These are phyloP conservation scores for Argyrosomus regius DNA, from an alignment of 2,797 vertebrate species.

Conservation along the genomic window DNA sequence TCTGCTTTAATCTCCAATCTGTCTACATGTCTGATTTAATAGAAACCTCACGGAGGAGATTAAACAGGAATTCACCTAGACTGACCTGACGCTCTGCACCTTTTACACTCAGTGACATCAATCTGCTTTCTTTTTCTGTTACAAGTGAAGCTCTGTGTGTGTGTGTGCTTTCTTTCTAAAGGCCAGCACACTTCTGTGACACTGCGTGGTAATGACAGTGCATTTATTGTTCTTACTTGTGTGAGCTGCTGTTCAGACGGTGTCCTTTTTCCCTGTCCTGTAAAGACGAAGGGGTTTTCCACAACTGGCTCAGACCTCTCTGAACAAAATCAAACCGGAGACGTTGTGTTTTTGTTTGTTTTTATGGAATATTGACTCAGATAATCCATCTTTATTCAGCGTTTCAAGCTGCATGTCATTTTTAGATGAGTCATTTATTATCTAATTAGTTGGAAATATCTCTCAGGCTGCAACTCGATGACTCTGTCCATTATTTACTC, in stretches of 20 bases:
- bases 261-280: constrained; percentile 32
- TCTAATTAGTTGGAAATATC: no score
- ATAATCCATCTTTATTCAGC: no score
- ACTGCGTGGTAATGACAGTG: not conserved
- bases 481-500: no score
- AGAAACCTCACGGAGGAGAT: constrained; percentile 25
- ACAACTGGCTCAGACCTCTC: not conserved
- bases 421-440: no score
- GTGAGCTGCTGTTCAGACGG: not conserved
- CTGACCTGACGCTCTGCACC: not conserved
- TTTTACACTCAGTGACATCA: constrained; percentile 7
- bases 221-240: constrained; percentile 16
- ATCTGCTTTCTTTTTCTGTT: constrained; percentile 2
- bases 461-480: no score
- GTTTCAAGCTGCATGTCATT: no score
- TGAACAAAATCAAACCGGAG: not conserved
- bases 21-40: constrained; percentile 13
- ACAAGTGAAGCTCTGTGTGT: not conserved
- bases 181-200: not conserved
- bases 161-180: not conserved
- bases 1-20: constrained; percentile 32
- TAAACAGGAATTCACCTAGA: constrained; percentile 20
- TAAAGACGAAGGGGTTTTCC: constrained; percentile 28
- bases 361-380: not conserved
- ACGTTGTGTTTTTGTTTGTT: not conserved